Percentiles rank a stretch among this genome's conserved stretches.
phyloP scores from a whole-genome alignment of 2,797 vertebrate species.

The Urocyon cinereoargenteus region DNA sequence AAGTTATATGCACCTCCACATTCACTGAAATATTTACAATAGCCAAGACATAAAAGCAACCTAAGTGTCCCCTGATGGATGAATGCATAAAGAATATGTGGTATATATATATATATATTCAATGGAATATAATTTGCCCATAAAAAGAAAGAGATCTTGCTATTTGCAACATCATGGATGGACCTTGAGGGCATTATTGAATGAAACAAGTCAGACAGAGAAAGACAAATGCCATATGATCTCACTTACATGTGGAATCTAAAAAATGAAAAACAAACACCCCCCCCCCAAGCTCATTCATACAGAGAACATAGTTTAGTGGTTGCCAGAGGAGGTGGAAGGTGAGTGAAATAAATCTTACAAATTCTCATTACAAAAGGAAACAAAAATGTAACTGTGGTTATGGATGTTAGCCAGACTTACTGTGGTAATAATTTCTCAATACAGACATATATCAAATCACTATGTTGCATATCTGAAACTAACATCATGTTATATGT shows the following conservation, averaged over 20 bases:
- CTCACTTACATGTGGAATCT: not conserved
- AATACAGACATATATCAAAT: not conserved
- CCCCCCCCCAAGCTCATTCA: not conserved
- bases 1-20: no score
- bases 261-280: not conserved
- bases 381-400: not conserved
- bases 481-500: not conserved
- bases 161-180: not conserved
- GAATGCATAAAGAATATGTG: not conserved
- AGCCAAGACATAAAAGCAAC: not conserved
- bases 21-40: no score
- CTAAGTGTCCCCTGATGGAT: not conserved
- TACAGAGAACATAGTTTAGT: not conserved
- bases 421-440: not conserved
- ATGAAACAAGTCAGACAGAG: not conserved
- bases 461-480: not conserved
- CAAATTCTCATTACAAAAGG: not conserved
- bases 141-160: not conserved
- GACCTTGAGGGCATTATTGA: not conserved
- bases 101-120: not conserved
- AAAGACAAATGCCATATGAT: not conserved
- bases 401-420: not conserved
- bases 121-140: not conserved
- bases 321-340: not conserved
- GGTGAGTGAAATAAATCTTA: not conserved